Evolutionary conservation across 2,888 invertebrate genomes (phyloP).

Genomic region (Pterostichus madidus): DNA sequence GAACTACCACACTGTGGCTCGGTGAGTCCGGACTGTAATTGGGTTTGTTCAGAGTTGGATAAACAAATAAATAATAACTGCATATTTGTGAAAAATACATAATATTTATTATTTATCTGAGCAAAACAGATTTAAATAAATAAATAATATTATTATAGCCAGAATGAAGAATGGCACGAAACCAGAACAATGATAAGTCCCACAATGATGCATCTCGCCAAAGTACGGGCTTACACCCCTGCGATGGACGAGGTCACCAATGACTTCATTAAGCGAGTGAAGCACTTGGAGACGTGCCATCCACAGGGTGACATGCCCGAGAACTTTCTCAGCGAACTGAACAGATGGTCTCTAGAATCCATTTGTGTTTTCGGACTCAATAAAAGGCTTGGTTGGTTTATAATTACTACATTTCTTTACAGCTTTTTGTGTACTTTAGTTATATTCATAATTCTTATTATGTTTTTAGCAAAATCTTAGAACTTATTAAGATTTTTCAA

Average conservation of each 20-base stretch:
- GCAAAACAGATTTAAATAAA: too few relatives aligned
- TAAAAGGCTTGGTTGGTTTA: conserved; percentile 71
- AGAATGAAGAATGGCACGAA: conserved; percentile 80
- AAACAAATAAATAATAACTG: too few relatives aligned
- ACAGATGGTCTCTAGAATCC: conserved; percentile 79
- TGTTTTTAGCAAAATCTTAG: neutral
- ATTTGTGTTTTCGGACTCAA: conserved; percentile 75
- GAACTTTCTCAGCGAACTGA: conserved; percentile 79
- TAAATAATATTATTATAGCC: conserved; percentile 71
- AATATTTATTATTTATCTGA: too few relatives aligned
- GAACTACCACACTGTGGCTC: too few relatives aligned
- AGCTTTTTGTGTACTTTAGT: conserved; percentile 71
- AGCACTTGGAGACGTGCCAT: conserved; percentile 67
- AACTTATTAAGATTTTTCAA: too few relatives aligned
- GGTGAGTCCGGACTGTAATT: too few relatives aligned
- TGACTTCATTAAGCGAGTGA: conserved; percentile 71
- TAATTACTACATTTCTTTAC: neutral
- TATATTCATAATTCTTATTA: conserved; percentile 72
- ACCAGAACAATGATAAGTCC: conserved; percentile 78
- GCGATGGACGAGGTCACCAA: conserved; percentile 72
- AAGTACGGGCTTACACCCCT: conserved; percentile 71
- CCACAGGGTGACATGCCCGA: conserved; percentile 71
- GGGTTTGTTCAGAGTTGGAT: too few relatives aligned
- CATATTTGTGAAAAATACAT: too few relatives aligned
- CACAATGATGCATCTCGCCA: conserved; percentile 79